phyloP scores from a whole-genome alignment of 2,113 vertebrate genomes.

The Misgurnus mizolepis region DNA sequence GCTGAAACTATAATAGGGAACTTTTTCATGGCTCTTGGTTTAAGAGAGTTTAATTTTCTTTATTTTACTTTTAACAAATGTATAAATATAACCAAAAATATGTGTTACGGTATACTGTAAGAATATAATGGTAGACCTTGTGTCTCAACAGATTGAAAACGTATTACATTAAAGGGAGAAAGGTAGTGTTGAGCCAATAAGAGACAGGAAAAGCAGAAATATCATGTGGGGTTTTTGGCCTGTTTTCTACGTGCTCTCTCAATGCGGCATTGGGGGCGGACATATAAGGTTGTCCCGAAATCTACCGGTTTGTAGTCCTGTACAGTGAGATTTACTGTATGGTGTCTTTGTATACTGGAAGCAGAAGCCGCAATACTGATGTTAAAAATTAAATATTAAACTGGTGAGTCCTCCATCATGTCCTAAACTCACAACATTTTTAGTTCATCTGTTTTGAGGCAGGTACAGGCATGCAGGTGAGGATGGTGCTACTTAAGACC shows the following conservation, averaged over 20 bases:
- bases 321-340: constrained; percentile 59
- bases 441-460: constrained; percentile 5
- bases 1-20: background rate
- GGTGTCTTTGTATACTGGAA: constrained; percentile 53
- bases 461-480: constrained; percentile 48
- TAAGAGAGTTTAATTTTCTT: too few species aligned
- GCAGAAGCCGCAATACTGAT: constrained; percentile 41
- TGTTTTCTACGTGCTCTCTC: constrained; percentile 59
- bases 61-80: too few species aligned
- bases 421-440: background rate
- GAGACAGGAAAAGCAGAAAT: constrained; percentile 27
- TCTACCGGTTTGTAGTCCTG: constrained; percentile 60
- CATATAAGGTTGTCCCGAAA: constrained; percentile 62
- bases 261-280: constrained; percentile 34
- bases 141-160: constrained; percentile 43
- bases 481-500: constrained; percentile 27
- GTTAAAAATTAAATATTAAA: background rate
- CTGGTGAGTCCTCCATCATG: background rate
- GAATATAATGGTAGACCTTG: constrained; percentile 22
- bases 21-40: background rate
- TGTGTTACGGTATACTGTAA: constrained; percentile 17
- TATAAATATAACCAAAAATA: background rate
- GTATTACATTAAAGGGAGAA: constrained; percentile 59
- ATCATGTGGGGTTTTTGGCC: constrained; percentile 61
- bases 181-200: constrained; percentile 34